These are phyloP conservation scores for Triplophysa rosa DNA, from an alignment of 2,113 vertebrate species.

Conservation along the genomic window DNA sequence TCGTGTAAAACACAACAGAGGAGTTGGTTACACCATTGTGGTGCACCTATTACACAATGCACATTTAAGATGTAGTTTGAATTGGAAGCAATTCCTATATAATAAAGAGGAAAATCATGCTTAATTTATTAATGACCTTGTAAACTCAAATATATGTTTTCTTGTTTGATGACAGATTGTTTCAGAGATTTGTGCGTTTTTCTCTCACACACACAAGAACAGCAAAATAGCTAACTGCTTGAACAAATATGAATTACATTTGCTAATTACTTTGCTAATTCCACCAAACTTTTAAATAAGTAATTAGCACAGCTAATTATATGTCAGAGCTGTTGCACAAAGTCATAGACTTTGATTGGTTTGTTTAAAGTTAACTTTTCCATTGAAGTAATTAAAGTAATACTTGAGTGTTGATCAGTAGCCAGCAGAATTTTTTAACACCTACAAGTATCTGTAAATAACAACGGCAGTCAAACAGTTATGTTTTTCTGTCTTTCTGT, in stretches of 20 bases:
- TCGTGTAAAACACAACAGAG: background rate
- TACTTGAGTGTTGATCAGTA: slow-evolving; percentile 2
- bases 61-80: background rate
- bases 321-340: slow-evolving; percentile 21
- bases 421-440: slow-evolving; percentile 38
- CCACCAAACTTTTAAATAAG: slow-evolving; percentile 41
- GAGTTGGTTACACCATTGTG: too few species aligned
- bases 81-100: background rate
- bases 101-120: background rate
- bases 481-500: too few species aligned
- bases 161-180: background rate
- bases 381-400: slow-evolving; percentile 31
- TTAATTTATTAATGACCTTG: slow-evolving; percentile 21
- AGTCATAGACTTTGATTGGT: slow-evolving; percentile 10
- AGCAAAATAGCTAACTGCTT: background rate
- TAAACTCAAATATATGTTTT: background rate
- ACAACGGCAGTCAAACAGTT: background rate
- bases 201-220: slow-evolving; percentile 18
- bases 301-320: slow-evolving; percentile 59
- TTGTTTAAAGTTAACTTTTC: slow-evolving; percentile 14
- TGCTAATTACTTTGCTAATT: slow-evolving; percentile 49
- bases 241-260: slow-evolving; percentile 42
- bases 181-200: background rate
- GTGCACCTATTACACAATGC: too few species aligned
- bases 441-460: slow-evolving; percentile 41